Conservation (phyloP, 1,140 invertebrate species). For the Amyelois transitella region DNA sequence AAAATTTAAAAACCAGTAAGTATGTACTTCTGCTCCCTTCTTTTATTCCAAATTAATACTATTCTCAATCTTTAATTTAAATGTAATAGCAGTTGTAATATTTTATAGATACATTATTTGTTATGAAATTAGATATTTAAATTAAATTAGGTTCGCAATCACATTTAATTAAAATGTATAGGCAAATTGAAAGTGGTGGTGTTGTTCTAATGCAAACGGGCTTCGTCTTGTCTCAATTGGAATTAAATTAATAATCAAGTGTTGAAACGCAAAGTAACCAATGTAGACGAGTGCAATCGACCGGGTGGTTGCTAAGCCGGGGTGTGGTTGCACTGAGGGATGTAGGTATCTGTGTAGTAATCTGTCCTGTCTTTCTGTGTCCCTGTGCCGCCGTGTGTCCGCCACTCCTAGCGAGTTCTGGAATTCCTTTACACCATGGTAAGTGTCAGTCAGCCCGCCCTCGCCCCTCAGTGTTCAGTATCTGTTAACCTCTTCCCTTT, state of each 20-base stretch:
- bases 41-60: too few species aligned
- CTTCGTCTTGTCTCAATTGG: constrained; percentile 47
- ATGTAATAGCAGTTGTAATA: too few species aligned
- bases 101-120: too few species aligned
- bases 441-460: constrained; percentile 85
- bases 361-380: constrained; percentile 83
- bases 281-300: constrained; percentile 62
- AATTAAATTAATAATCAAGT: constrained; percentile 40
- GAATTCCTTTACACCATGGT: constrained; percentile 97
- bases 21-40: too few species aligned
- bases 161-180: neutral
- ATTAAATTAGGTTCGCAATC: neutral
- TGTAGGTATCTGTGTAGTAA: constrained; percentile 81
- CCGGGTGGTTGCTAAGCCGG: constrained; percentile 59
- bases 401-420: constrained; percentile 93
- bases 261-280: constrained; percentile 73
- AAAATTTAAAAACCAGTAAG: too few species aligned
- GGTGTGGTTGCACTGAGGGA: constrained; percentile 73
- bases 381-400: constrained; percentile 80
- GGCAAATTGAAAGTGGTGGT: constrained; percentile 49
- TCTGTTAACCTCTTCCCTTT: constrained; percentile 74
- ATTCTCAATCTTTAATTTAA: too few species aligned
- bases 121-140: too few species aligned
- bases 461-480: constrained; percentile 75
- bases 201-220: constrained; percentile 73